phyloP scores from a whole-genome alignment of 2,113 vertebrate species.

The Alligator mississippiensis region DNA sequence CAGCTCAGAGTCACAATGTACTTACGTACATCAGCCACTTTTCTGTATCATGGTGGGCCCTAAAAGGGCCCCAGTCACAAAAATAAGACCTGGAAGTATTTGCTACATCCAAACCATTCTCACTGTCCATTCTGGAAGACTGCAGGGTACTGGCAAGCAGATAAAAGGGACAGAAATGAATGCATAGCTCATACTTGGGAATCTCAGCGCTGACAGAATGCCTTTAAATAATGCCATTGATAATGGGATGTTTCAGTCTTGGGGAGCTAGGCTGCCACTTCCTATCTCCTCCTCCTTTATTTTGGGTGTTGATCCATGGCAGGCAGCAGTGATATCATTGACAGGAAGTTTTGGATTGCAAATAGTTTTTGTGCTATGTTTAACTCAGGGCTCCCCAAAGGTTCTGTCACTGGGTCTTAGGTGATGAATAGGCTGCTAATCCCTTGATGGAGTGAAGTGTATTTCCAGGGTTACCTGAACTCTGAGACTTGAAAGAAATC shows the following conservation, averaged over 20 bases:
- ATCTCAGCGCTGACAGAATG: neutral
- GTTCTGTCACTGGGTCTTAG: slow-evolving; percentile 31
- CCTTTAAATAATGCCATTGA: neutral
- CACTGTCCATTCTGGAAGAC: neutral
- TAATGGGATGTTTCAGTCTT: slow-evolving; percentile 6
- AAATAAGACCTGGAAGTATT: neutral
- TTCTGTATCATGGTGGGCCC: neutral
- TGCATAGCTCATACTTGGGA: neutral
- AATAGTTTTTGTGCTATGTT: slow-evolving; percentile 50
- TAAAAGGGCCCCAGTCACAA: neutral
- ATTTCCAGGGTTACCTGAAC: slow-evolving; percentile 23
- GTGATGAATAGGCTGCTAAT: slow-evolving; percentile 46
- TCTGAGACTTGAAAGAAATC: neutral
- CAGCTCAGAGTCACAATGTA: neutral
- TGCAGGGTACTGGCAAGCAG: neutral
- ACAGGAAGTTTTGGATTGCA: slow-evolving; percentile 86
- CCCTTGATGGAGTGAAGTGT: slow-evolving; percentile 53
- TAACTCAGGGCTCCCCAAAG: neutral
- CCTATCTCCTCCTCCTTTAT: slow-evolving; percentile 59
- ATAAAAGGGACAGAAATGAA: neutral
- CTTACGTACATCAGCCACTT: neutral
- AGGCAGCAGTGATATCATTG: slow-evolving; percentile 86
- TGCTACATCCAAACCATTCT: neutral
- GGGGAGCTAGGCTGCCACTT: slow-evolving; percentile 21
- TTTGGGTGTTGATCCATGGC: slow-evolving; percentile 64